Percentiles rank a stretch among this genome's conserved stretches.
Conservation (phyloP, 2,113 vertebrate genomes). For the Triplophysa siluroides region DNA sequence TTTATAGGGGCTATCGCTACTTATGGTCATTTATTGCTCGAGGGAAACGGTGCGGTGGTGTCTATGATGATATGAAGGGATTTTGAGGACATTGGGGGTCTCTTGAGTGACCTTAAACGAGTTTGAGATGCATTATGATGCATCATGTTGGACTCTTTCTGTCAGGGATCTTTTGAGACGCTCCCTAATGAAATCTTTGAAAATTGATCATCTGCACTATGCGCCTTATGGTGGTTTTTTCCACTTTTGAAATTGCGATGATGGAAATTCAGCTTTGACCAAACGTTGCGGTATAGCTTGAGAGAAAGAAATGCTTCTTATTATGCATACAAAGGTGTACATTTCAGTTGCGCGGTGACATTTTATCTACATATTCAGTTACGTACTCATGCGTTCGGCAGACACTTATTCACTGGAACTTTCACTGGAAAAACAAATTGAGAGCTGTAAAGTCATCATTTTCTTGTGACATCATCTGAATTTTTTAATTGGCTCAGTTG, state of each 20-base stretch:
- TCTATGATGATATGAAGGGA: constrained; percentile 25
- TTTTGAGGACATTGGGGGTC: background rate
- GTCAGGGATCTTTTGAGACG: background rate
- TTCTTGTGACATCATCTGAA: no score
- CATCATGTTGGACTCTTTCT: background rate
- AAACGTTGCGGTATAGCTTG: constrained; percentile 40
- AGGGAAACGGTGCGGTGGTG: background rate
- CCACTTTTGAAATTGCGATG: background rate
- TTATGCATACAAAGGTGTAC: no score
- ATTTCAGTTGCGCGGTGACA: background rate
- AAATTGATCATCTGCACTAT: background rate
- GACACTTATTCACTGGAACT: no score
- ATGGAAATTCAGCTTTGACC: constrained; percentile 34
- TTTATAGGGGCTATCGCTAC: background rate
- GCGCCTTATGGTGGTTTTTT: background rate
- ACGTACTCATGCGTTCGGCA: no score
- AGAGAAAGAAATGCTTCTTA: background rate
- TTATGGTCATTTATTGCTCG: background rate
- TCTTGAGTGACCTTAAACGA: background rate
- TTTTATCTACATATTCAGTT: background rate
- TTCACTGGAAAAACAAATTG: no score
- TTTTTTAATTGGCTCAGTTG: no score
- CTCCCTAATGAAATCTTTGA: background rate
- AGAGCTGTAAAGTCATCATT: no score
- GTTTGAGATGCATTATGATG: background rate